Percentiles rank a stretch among this genome's conserved stretches.
These are phyloP conservation scores for Patella caerulea DNA, from an alignment of 2,888 invertebrate genomes.

Conservation along the genomic window DNA sequence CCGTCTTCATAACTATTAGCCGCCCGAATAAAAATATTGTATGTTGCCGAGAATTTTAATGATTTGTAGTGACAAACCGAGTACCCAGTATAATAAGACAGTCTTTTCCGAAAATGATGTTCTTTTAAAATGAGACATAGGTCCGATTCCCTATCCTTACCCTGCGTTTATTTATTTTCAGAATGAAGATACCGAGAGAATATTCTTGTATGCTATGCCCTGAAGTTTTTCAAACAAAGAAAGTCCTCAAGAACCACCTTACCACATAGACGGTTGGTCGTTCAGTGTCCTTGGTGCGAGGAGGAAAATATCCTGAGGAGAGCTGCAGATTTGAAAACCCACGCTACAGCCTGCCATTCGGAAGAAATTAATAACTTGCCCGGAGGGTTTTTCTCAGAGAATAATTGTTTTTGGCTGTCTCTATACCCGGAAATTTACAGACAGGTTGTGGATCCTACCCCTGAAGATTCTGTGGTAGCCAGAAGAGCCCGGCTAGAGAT, in stretches of 20 bases:
- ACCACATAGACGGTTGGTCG: background rate
- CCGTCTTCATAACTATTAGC: background rate
- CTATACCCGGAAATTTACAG: background rate
- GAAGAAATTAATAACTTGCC: background rate
- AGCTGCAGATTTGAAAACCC: background rate
- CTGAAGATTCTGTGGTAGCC: background rate
- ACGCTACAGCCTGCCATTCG: background rate
- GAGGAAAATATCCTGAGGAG: background rate
- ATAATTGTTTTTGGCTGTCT: background rate
- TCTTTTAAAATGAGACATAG: no score
- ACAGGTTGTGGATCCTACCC: background rate
- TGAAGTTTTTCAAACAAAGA: background rate
- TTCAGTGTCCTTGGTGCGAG: background rate
- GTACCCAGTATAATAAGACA: no score
- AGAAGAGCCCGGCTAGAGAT: background rate
- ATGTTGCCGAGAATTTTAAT: no score
- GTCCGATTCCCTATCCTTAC: no score
- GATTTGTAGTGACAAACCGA: no score
- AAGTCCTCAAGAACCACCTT: background rate
- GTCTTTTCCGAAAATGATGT: no score
- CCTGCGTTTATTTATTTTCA: no score
- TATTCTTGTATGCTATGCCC: no score
- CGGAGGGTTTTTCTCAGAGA: background rate
- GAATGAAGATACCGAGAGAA: no score
- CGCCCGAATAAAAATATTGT: no score